Base-by-base conservation (phyloP, 2,797 vertebrate species). In the Microctenopoma stevenorrisi region DNA sequence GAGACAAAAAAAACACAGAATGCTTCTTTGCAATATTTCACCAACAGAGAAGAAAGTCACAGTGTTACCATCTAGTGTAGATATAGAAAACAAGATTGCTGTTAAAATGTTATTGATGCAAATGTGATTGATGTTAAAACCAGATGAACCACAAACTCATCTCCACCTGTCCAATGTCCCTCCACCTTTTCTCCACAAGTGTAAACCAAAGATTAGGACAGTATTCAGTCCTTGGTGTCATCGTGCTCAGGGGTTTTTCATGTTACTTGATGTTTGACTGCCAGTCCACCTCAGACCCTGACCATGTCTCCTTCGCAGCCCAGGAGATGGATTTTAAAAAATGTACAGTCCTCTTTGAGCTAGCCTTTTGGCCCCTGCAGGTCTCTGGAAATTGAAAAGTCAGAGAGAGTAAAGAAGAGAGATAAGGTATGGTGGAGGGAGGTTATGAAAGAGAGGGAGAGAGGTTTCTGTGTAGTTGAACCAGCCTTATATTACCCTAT, bases 261-360 rank as follows among this genome's bases (percentile, higher is more conserved):
- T 78, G 81, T 86, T 78, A 42, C 76, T 81, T 64, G 64, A 75
- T 83, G 85, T 88, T 74, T 77, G 71, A 73, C 63, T 76, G 57
- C 75, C 63, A 73, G 64, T 56, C 84, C 72, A 76, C 82, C 84
- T 88, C 74, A 85, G 77, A 91, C 87, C 75, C 42, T 30, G 67
- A 43, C 62, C 52, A 26, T 86, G 87, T 90, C 82, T 81, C 53
- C 56, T 69, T 82, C 51, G 51, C 72, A 76, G 69, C 78, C 73
- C 74, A 73, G 84, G 74, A 90, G 90, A 94, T 93, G 82, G 85
- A 89, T 90, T 93, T 92, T 93, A 74, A 92, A 94, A 93, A 89
- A 91, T 92, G 62, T 80, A 91, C 81, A 51, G 55, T 79, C 69
- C 46, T 85, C 80, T 88, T 86, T 88, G 82, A 87, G 82, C 72